Evolutionary conservation across 2,797 vertebrate genomes (phyloP), one percentile per base, ranked within the genome.

Genomic region (Malurus splendens): DNA sequence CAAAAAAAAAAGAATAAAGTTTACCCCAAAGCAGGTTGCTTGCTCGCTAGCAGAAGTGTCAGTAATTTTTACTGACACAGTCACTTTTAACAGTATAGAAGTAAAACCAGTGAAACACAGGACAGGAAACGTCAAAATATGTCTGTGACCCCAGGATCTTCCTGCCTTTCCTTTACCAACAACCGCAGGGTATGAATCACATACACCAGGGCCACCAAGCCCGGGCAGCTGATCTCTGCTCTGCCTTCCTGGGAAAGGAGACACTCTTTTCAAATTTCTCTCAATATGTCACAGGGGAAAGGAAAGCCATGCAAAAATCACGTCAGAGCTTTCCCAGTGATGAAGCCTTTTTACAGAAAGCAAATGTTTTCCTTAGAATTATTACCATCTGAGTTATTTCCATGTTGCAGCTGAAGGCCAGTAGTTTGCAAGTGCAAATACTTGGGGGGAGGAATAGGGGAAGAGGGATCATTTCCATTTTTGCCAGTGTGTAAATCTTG

Each of bases 281-380:
- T 89, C 92, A 84, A 67, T 57, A 48, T 76, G 64, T 79, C 71
- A 71, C 18, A 1, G 28, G 25, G 47, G 54, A 87, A 87, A 86
- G 61, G 32, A 92, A 91, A 95, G 23, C 14, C 65, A 67, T 39
- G 57, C 25, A 90, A 88, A 90, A 92, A 68, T 55, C 55, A 87
- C 68, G 6, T 74, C 75, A 86, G 61, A 76, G 20, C 28, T 93
- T 87, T 90, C 57, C 50, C 76, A 67, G 52, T 48, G 82, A 86
- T 56, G 41, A 90, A 87, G 52, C 2, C 41, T 61, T 92, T 86
- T 90, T 61, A 89, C 82, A 71, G 74, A 93, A 92, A 93, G 64
- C 85, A 93, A 93, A 92, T 88, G 71, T 92, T 92, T 92, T 92
- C 56, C 27, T 93, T 93, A 86, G 87, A 93, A 92, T 93, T 92